Conservation (phyloP, 2,797 vertebrate genomes). For the Sciurus carolinensis region DNA sequence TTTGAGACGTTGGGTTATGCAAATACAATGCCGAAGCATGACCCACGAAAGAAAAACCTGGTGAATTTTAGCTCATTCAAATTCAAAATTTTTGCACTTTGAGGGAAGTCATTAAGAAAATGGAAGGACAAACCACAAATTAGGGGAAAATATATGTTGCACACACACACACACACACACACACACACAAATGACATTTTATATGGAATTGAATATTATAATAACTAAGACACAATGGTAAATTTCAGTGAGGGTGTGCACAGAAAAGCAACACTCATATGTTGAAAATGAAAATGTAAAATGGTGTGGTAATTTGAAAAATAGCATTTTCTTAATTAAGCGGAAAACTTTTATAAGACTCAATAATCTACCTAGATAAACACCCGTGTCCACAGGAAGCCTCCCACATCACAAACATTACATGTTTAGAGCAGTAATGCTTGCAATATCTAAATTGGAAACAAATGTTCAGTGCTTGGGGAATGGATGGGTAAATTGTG, state of each 20-base stretch:
- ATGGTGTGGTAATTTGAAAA: not conserved
- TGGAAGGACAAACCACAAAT: not conserved
- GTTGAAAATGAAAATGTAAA: not conserved
- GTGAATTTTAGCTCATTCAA: not conserved
- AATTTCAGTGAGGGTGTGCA: not conserved
- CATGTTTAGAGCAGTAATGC: no score
- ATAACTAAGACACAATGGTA: not conserved
- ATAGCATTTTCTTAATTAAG: not conserved
- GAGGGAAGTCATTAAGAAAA: not conserved
- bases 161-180: not conserved
- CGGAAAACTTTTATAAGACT: not conserved
- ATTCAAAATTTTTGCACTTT: not conserved
- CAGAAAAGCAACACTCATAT: not conserved
- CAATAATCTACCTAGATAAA: not conserved
- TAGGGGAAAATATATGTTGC: not conserved
- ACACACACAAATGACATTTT: not conserved
- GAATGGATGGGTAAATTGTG: not conserved
- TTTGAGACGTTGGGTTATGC: not conserved
- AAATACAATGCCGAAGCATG: not conserved
- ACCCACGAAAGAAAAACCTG: not conserved
- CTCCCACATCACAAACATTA: not conserved
- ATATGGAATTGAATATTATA: not conserved
- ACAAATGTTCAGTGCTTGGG: not conserved
- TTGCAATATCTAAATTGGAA: not conserved
- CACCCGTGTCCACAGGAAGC: not conserved